Evolutionary conservation across 2,113 vertebrate species (phyloP).

Genomic region (Rattus norvegicus): DNA sequence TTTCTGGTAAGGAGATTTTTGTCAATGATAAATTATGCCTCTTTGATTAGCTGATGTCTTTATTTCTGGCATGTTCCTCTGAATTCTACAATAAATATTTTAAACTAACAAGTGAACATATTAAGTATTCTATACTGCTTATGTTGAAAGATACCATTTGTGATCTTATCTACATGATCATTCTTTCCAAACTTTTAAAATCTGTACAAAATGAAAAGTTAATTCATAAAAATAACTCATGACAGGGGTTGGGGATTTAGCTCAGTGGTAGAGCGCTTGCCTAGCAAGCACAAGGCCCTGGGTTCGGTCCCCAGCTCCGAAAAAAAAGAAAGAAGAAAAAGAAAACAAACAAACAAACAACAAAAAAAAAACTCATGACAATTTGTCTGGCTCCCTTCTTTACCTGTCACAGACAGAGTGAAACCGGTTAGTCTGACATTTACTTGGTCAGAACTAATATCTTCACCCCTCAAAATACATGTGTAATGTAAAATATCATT

Average conservation of each 20-base stretch:
- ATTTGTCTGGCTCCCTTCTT: not conserved
- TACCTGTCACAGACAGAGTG: not conserved
- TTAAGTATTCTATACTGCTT: slow-evolving; percentile 2
- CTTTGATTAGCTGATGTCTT: slow-evolving; percentile 26
- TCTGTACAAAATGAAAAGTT: not conserved
- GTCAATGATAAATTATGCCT: not conserved
- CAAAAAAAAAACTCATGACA: not conserved
- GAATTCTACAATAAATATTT: slow-evolving; percentile 37
- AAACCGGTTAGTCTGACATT: not conserved
- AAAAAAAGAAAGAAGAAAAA: too few species aligned
- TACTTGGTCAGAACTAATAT: not conserved
- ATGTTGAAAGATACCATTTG: not conserved
- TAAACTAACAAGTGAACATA: slow-evolving; percentile 7
- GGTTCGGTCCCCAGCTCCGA: too few species aligned
- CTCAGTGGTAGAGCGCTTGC: too few species aligned
- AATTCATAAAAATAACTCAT: slow-evolving; percentile 3
- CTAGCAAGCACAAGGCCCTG: too few species aligned
- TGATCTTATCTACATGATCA: not conserved
- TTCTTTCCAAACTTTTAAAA: not conserved
- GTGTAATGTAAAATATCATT: not conserved
- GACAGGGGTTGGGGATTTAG: too few species aligned
- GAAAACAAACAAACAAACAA: too few species aligned
- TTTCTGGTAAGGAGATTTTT: not conserved
- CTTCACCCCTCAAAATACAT: not conserved
- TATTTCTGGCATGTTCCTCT: slow-evolving; percentile 31